Evolutionary conservation across 2,797 vertebrate species (phyloP), one percentile per base, ranked within the genome.

Genomic region (Ptychadena robeensis): DNA sequence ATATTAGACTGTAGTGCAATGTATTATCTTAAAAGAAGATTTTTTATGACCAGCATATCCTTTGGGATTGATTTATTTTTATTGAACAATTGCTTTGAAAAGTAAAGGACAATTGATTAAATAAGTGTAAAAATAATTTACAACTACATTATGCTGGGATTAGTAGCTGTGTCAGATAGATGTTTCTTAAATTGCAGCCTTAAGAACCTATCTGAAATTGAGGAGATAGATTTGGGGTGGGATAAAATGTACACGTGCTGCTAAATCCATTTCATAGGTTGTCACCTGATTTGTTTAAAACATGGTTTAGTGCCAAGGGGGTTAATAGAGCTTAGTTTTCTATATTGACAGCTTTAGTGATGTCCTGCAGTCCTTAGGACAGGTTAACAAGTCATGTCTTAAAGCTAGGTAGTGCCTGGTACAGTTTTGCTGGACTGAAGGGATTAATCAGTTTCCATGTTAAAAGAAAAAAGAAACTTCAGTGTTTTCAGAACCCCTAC

Each of bases 121-220:
- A n/a, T n/a, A n/a, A n/a, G 28, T 25, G n/a, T 72, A 4, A 71
- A 27, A 64, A 22, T 53, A 22, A 22, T 53, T 53, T 5, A 22
- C 18, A 53, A 44, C 5, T 0, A 18, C 40, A 2, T 44, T 53
- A 22, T 5, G 22, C 3, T 53, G 3, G 14, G 44, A 31, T 93
- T 94, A 94, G 95, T 95, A 95, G 96, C 94, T 94, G 94, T 93
- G 92, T 89, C 91, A 94, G 92, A 96, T 97, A 94, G 92, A 96
- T 97, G 96, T 96, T 93, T 93, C 93, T 92, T 93, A 95, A 94
- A 94, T 44, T 73, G 89, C 89, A 90, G 89, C 89, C 92, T 92
- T 81, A 91, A 91, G 89, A 91, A 89, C 90, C 89, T 93, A 92
- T 91, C 90, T 57, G 30, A n/a, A n/a, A n/a, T n/a, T n/a, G 38